These are phyloP conservation scores for Hydrocynus forskahlii DNA, from an alignment of 2,797 vertebrate genomes.

Conservation along the genomic window DNA sequence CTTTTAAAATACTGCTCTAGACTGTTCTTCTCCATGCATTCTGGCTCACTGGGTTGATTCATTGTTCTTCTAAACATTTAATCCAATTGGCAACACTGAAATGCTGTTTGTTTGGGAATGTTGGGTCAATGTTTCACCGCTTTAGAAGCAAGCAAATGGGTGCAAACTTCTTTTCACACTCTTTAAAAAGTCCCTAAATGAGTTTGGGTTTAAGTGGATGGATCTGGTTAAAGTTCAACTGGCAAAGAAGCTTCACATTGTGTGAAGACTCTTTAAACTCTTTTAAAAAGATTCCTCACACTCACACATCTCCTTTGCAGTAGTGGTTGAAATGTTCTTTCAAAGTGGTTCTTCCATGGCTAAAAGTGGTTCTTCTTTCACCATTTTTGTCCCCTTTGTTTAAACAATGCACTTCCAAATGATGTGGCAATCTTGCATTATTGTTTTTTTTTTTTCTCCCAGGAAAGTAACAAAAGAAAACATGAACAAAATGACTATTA, in stretches of 20 bases:
- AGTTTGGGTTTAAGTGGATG: neutral
- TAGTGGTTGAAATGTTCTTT: neutral
- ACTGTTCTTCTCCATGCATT: neutral
- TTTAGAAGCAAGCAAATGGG: neutral
- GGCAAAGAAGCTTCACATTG: neutral
- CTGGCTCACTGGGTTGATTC: neutral
- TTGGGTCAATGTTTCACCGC: neutral
- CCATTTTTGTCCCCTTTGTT: neutral
- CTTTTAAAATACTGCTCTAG: neutral
- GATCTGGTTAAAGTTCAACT: too few relatives aligned
- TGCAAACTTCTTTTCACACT: neutral
- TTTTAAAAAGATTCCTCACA: neutral
- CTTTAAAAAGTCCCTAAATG: neutral
- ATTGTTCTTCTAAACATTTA: neutral
- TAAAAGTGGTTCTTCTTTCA: neutral
- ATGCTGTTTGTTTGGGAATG: neutral
- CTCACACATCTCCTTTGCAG: neutral
- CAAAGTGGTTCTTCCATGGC: neutral
- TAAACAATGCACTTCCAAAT: neutral
- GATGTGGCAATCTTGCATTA: too few relatives aligned
- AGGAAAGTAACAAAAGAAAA: too few relatives aligned
- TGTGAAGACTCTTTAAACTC: too few relatives aligned
- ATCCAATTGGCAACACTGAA: neutral
- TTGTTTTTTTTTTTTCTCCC: too few relatives aligned
- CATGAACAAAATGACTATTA: too few relatives aligned